These are phyloP conservation scores for Lingula anatina DNA, from an alignment of 2,888 invertebrate species.

Conservation along the genomic window DNA sequence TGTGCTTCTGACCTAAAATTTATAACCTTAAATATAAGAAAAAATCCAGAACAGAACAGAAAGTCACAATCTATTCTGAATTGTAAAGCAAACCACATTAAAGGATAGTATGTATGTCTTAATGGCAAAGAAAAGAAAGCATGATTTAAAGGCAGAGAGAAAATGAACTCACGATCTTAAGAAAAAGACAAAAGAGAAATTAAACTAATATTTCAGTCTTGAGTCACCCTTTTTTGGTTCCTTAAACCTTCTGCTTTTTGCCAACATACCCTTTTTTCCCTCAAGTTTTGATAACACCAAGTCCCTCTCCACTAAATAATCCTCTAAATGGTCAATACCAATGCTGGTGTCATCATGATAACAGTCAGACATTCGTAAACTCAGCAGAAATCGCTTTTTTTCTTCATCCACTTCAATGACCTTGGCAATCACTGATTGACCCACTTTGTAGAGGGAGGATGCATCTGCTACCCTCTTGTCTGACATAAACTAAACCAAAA, in stretches of 20 bases:
- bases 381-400: constrained; percentile 30
- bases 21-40: not conserved
- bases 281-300: constrained; percentile 3
- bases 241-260: too few relatives aligned
- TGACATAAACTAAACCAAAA: constrained; percentile 18
- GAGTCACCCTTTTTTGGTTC: too few relatives aligned
- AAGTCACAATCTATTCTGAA: too few relatives aligned
- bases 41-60: not conserved
- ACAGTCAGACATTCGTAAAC: constrained; percentile 31
- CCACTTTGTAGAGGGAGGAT: constrained; percentile 11
- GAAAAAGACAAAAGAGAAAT: too few relatives aligned
- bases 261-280: not conserved
- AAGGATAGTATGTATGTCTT: too few relatives aligned
- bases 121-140: too few relatives aligned
- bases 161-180: too few relatives aligned
- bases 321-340: constrained; percentile 18
- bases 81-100: too few relatives aligned
- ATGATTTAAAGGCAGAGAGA: too few relatives aligned
- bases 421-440: constrained; percentile 35
- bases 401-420: constrained; percentile 31
- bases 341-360: constrained; percentile 28
- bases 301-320: constrained; percentile 18
- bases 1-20: constrained; percentile 1
- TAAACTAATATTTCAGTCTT: too few relatives aligned
- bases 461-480: constrained; percentile 17